A percentile compares a stretch with the other conserved stretches of the same genome.
These are phyloP conservation scores for Botrylloides violaceus DNA, from an alignment of 23 tunicate species.

Conservation along the genomic window DNA sequence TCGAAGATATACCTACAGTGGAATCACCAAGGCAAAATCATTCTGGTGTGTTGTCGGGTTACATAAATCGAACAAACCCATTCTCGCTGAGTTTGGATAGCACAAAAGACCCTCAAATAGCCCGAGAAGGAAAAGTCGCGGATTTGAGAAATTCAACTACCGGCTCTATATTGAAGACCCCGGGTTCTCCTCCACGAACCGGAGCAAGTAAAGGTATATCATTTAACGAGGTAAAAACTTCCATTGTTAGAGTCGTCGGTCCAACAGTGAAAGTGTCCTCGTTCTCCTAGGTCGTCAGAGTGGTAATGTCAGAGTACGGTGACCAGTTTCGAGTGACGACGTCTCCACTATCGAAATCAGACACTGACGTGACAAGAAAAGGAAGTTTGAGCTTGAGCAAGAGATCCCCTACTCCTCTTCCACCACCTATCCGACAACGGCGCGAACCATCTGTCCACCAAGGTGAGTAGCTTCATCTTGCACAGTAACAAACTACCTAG, in stretches of 20 bases:
- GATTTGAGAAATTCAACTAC: slow-evolving; percentile 21
- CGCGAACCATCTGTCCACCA: slow-evolving; percentile 16
- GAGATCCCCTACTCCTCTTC: slow-evolving; percentile 19
- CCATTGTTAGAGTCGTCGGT: too few species aligned
- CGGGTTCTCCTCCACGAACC: slow-evolving; percentile 80
- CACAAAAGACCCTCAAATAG: slow-evolving; percentile 5
- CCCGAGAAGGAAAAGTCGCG: slow-evolving; percentile 25
- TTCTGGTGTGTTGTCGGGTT: slow-evolving; percentile 26
- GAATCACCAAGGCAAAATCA: slow-evolving; percentile 72
- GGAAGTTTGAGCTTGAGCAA: neutral
- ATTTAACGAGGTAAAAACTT: slow-evolving; percentile 71
- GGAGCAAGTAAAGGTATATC: slow-evolving; percentile 67
- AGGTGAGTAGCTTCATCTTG: too few species aligned
- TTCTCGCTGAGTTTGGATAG: slow-evolving; percentile 57
- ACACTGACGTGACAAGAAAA: neutral
- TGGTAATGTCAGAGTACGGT: slow-evolving; percentile 79
- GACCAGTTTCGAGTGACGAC: slow-evolving; percentile 38
- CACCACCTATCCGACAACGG: slow-evolving; percentile 6
- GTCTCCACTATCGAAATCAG: slow-evolving; percentile 26
- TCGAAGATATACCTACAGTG: slow-evolving; percentile 30
- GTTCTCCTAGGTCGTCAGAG: slow-evolving; percentile 68
- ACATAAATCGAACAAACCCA: slow-evolving; percentile 52
- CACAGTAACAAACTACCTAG: too few species aligned
- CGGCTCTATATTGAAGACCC: slow-evolving; percentile 54
- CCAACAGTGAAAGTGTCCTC: too few species aligned